phyloP scores from a whole-genome alignment of 2,113 vertebrate genomes.

The Propithecus coquereli region DNA sequence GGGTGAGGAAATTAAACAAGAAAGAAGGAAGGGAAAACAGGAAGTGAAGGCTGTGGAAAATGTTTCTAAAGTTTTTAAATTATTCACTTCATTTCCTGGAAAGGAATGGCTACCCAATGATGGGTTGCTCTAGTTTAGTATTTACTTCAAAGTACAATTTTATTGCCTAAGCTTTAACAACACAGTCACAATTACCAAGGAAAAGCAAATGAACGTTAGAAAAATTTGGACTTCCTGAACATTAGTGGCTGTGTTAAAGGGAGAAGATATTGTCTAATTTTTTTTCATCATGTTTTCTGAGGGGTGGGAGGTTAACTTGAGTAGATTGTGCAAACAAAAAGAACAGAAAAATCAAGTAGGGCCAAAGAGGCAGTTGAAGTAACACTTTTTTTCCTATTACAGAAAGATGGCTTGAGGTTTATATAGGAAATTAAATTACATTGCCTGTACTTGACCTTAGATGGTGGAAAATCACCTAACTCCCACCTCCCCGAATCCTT shows the following conservation, averaged over 20 bases:
- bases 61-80: conserved; percentile 61
- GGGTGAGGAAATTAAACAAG: conserved; percentile 49
- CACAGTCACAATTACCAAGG: not conserved
- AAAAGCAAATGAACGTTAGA: conserved; percentile 1
- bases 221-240: not conserved
- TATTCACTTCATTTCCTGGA: conserved; percentile 81
- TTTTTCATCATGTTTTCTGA: conserved; percentile 19
- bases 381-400: not conserved
- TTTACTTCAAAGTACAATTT: conserved; percentile 31
- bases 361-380: not conserved
- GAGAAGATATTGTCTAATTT: not conserved
- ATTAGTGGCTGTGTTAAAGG: not conserved
- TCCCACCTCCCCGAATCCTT: conserved; percentile 24
- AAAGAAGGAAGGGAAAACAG: conserved; percentile 20
- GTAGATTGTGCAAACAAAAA: not conserved
- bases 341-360: not conserved
- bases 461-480: not conserved
- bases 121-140: conserved; percentile 41
- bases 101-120: conserved; percentile 66
- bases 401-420: conserved; percentile 13
- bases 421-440: conserved; percentile 22
- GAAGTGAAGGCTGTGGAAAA: not conserved
- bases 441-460: not conserved
- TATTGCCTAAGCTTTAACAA: conserved; percentile 36
- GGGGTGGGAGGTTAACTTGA: not conserved